Conservation (phyloP, 2,797 vertebrate genomes). For the Acomys russatus region DNA sequence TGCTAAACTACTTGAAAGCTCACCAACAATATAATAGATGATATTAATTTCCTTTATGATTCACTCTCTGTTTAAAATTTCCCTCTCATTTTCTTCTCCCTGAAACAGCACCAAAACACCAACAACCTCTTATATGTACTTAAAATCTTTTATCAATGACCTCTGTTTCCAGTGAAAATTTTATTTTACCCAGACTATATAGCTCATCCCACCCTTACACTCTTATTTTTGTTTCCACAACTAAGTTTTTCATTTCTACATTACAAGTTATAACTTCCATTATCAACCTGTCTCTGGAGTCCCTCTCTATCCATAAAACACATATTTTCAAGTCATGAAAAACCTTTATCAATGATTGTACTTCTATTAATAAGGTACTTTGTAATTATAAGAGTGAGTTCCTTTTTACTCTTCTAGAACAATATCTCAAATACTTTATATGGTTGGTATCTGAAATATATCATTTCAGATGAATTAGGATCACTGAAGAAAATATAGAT, state of each 20-base stretch:
- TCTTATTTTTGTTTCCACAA: not conserved
- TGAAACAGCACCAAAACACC: not conserved
- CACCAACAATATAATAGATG: not conserved
- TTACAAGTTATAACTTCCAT: not conserved
- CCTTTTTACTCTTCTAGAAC: too few species aligned
- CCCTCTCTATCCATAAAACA: not conserved
- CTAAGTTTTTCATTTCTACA: not conserved
- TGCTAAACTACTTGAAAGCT: conserved; percentile 7
- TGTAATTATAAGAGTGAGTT: not conserved
- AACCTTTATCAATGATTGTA: not conserved
- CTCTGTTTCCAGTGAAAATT: not conserved
- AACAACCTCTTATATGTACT: not conserved
- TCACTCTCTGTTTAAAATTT: not conserved
- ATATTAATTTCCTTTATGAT: not conserved
- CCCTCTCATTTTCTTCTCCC: not conserved
- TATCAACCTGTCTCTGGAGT: not conserved
- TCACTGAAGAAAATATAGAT: not conserved
- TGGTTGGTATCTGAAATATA: not conserved
- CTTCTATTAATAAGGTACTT: not conserved
- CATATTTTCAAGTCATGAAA: not conserved
- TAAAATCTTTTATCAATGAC: not conserved
- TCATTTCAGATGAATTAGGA: not conserved
- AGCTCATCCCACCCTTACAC: not conserved
- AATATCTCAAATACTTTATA: not conserved
- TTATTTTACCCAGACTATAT: not conserved